Conservation (phyloP, 2,113 vertebrate genomes). For the Myrmecophaga tridactyla region DNA sequence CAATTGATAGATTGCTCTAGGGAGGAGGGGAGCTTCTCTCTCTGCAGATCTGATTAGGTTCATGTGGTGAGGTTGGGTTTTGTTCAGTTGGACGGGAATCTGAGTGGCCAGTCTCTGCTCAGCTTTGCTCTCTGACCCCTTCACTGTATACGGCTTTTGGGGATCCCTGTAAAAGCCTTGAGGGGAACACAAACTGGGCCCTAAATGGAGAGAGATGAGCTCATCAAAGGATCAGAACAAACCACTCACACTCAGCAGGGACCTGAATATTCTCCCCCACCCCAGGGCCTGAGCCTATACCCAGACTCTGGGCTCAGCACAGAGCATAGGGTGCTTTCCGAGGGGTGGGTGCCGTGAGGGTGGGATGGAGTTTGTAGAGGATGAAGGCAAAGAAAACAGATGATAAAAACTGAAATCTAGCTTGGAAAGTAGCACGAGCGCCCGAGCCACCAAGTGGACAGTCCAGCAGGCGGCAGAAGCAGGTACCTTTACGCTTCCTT, state of each 20-base stretch:
- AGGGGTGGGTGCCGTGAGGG: accelerated
- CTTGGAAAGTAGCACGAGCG: background rate
- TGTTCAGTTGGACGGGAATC: background rate
- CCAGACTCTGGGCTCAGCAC: too few relatives aligned
- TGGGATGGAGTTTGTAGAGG: accelerated
- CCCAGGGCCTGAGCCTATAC: background rate
- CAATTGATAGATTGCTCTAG: background rate
- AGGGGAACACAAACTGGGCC: background rate
- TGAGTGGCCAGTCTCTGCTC: background rate
- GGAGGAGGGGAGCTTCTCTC: background rate
- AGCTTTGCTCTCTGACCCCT: background rate
- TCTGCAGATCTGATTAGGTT: accelerated
- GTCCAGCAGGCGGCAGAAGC: accelerated
- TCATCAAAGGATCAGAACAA: too few relatives aligned
- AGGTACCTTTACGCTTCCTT: constrained; percentile 94
- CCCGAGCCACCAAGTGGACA: accelerated
- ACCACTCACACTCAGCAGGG: background rate
- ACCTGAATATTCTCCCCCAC: accelerated
- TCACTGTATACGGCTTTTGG: accelerated
- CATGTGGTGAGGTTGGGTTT: too few relatives aligned
- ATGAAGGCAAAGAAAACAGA: background rate
- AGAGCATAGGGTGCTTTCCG: too few relatives aligned
- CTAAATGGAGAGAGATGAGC: background rate
- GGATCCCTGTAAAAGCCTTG: background rate
- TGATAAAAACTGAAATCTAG: accelerated